phyloP scores from a whole-genome alignment of 2,888 invertebrate species.

The Gymnoscelis rufifasciata region DNA sequence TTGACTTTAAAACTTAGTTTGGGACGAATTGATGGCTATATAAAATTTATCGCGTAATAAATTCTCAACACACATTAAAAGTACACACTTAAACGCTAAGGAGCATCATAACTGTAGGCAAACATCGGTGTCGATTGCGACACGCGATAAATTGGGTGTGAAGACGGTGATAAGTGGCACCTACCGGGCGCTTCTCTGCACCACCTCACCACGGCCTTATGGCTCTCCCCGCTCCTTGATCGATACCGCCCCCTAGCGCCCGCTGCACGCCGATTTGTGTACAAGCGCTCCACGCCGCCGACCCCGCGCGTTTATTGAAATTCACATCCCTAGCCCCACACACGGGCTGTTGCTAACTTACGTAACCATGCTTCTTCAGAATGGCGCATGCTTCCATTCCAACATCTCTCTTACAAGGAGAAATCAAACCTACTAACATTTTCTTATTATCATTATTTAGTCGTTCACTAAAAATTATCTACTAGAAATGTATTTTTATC shows the following conservation, averaged over 20 bases:
- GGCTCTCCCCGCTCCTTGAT: constrained; percentile 38
- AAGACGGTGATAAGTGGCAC: constrained; percentile 70
- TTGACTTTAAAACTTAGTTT: too few species aligned
- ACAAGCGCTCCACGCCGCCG: constrained; percentile 29
- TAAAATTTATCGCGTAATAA: constrained; percentile 34
- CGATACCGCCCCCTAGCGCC: constrained; percentile 44
- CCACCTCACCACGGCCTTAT: constrained; percentile 16
- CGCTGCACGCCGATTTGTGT: constrained; percentile 49
- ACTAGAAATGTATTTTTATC: too few species aligned
- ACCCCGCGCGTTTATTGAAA: constrained; percentile 36
- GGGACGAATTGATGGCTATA: constrained; percentile 27
- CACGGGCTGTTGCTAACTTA: constrained; percentile 17
- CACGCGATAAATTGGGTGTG: constrained; percentile 74
- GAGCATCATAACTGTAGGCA: constrained; percentile 48
- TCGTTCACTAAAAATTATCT: too few species aligned
- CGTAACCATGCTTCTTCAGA: constrained; percentile 20
- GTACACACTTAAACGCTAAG: constrained; percentile 34
- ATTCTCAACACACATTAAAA: constrained; percentile 28
- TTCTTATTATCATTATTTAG: too few species aligned
- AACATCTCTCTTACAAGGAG: background rate
- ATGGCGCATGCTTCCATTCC: constrained; percentile 13
- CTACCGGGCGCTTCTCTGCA: constrained; percentile 44
- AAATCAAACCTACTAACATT: background rate
- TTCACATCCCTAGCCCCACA: constrained; percentile 34
- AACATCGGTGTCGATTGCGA: constrained; percentile 56